Conservation (phyloP, 2,797 vertebrate species). For the Cirrhinus molitorella region DNA sequence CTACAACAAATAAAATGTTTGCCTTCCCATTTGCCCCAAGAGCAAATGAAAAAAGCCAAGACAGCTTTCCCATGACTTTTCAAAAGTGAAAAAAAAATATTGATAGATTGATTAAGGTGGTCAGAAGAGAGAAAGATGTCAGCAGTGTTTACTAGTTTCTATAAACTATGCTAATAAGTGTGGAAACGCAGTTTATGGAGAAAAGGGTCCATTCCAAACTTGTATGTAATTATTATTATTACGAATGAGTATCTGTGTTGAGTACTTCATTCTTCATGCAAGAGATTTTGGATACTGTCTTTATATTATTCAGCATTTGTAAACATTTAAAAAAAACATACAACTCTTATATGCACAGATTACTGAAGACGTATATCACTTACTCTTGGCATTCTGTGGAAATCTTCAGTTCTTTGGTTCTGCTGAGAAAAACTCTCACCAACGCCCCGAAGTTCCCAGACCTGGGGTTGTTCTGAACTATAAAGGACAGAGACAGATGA, state of each 20-base stretch:
- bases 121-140: neutral
- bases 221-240: neutral
- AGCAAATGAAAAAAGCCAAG: neutral
- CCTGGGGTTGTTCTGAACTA: constrained; percentile 97
- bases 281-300: neutral
- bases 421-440: constrained; percentile 92
- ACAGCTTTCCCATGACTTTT: neutral
- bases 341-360: neutral
- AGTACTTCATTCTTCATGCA: neutral
- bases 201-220: neutral
- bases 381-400: constrained; percentile 99
- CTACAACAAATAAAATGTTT: neutral
- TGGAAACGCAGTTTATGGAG: neutral
- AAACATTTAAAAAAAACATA: neutral
- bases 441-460: constrained; percentile 93
- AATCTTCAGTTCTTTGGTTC: constrained; percentile 98
- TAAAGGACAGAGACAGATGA: constrained; percentile 20
- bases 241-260: neutral
- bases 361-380: constrained; percentile 70
- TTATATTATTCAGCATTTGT: neutral
- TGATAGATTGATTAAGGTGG: neutral
- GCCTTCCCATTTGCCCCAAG: neutral
- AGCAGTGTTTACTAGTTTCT: neutral
- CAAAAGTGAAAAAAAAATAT: neutral
- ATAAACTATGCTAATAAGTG: neutral